Percentiles rank a stretch among this genome's conserved stretches.
These are phyloP conservation scores for Boleophthalmus pectinirostris DNA, from an alignment of 2,113 vertebrate species.

Conservation along the genomic window DNA sequence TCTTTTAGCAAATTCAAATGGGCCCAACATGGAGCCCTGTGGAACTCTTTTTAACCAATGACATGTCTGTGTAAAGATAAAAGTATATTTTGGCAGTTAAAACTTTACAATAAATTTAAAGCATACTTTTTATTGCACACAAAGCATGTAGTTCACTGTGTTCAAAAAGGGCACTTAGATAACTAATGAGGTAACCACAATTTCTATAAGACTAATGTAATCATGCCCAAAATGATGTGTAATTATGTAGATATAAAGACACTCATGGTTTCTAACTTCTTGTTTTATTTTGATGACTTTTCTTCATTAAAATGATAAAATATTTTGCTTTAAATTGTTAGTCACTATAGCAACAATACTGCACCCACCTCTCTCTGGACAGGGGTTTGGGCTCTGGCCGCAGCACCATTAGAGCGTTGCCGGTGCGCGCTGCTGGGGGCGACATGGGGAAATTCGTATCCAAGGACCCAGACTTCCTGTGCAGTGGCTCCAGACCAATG, in stretches of 20 bases:
- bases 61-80: not conserved
- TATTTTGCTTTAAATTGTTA: too few relatives aligned
- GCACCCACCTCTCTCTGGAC: conserved; percentile 89
- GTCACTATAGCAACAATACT: too few relatives aligned
- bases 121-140: not conserved
- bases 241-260: too few relatives aligned
- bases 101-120: not conserved
- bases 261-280: too few relatives aligned
- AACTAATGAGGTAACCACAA: too few relatives aligned
- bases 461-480: conserved; percentile 95
- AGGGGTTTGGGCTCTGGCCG: conserved; percentile 90
- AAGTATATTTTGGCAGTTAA: not conserved
- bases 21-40: not conserved
- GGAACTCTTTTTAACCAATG: not conserved
- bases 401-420: conserved; percentile 85
- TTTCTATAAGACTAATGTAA: too few relatives aligned
- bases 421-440: conserved; percentile 84
- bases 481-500: conserved; percentile 91
- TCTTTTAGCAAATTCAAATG: not conserved
- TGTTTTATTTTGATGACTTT: too few relatives aligned
- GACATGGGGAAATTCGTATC: conserved; percentile 93
- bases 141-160: too few relatives aligned
- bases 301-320: too few relatives aligned
- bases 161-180: too few relatives aligned
- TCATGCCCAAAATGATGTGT: too few relatives aligned